Base-by-base conservation (phyloP, 1,140 invertebrate species). In the Patella vulgata region DNA sequence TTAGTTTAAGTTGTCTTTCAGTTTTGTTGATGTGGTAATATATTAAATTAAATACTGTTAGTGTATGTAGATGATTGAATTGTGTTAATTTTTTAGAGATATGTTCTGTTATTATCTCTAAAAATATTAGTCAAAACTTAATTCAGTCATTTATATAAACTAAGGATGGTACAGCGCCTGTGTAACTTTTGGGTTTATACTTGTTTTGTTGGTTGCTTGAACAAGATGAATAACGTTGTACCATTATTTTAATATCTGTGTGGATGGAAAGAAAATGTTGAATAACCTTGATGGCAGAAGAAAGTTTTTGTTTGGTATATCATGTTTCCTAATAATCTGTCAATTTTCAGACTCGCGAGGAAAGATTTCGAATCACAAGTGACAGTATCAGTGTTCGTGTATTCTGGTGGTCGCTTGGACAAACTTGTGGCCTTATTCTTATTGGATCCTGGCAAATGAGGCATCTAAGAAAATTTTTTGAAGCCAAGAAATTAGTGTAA, bases 391-490 rank as follows among this genome's bases (percentile, higher is more conserved):
- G 98, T 80, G 90, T 92, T 57, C 87, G 97, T 74, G 97, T 99
- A 0, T 86, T 99, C 25, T 98, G 94, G 93, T 99, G 97, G 97
- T 96, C 96, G 44, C 82, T 98, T 3, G 89, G 90, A 2, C 97
- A 99, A 86, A 94, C 94, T 8, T 85, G 88, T 19, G 91, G 98
- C 48, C 87, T 99, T 9, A 78, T 99, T 0, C 82, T 88, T 6
- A 98, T 98, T 89, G 97, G 97, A 17, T 90, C 94, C 40, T 98
- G 96, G 95, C 97, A 99, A 86, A 98, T 98, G 94, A 90, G 89
- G 78, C 97, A 99, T 89, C 87, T 99, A 42, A 98, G 98, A 87
- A 93, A 92, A 71, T 99, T 99, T 88, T 99, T 99, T 78, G 95
- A 99, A 86, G 96, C 96, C 12, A 99, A 99, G 83, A 99, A 99